Evolutionary conservation across 2,113 vertebrate species (phyloP), one percentile per base, ranked within the genome.

Genomic region (Alectura lathami): DNA sequence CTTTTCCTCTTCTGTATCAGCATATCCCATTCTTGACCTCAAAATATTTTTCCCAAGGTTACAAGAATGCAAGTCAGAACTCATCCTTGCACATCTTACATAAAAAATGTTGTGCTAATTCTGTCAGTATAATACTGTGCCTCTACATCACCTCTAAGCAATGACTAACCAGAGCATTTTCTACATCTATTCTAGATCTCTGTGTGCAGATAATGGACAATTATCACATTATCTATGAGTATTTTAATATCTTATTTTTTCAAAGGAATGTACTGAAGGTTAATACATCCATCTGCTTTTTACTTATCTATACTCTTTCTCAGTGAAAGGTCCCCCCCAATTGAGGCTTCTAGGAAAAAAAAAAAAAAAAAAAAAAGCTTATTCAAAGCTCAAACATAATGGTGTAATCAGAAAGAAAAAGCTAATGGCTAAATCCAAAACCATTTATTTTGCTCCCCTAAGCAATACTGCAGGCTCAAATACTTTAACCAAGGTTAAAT

Each of bases 401-500:
- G 92, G 69, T 89, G 17, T 79, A 93, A 93, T 82, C 77, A 76
- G 73, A 76, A 93, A 83, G 62, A 84, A 91, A 93, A 95, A 92
- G 40, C 36, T 91, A 89, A 87, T 89, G 67, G 66, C 42, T 94
- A 57, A 89, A 92, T 83, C 48, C n/a, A 83, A 91, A 91, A 78
- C 67, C 78, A 89, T 53, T 92, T 84, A 87, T 69, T 93, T 82
- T 73, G 57, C 76, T 94, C 67, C 86, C 84, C 32, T 62, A 93
- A 94, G 89, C 62, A 92, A 79, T 76, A 66, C 45, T 91, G 45
- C 70, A 83, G 91, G 42, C 70, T 94, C 78, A 83, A 84, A 93
- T 85, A 67, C 84, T 93, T 91, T 96, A 93, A 96, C 74, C 57
- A 89, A 95, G 32, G 81, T 84, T 96, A 91, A 94, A 93, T 94